A percentile compares a stretch with the other conserved stretches of the same genome.
Evolutionary conservation across 2,888 invertebrate species (phyloP).

Genomic region (Cataglyphis rosenhaueri): DNA sequence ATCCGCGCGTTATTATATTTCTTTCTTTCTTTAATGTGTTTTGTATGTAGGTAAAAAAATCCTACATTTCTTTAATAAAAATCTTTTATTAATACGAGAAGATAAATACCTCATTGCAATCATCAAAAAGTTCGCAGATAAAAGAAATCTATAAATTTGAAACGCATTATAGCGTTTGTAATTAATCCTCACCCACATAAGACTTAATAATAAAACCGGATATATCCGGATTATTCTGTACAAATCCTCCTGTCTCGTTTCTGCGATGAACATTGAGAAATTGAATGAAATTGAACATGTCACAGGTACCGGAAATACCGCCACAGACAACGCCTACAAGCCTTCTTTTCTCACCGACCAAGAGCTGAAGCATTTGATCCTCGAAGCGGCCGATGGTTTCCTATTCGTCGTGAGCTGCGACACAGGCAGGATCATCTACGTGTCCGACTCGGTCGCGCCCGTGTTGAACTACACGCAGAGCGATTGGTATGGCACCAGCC

Average conservation of each 20-base stretch:
- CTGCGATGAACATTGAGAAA: background rate
- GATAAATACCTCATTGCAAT: background rate
- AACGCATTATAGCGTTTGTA: background rate
- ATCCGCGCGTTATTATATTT: background rate
- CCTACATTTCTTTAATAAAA: background rate
- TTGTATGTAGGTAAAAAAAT: background rate
- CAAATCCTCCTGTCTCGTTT: background rate
- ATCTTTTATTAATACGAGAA: background rate
- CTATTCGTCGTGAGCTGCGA: constrained; percentile 98
- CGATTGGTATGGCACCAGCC: constrained; percentile 98
- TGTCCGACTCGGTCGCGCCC: constrained; percentile 99
- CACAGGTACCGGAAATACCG: constrained; percentile 97
- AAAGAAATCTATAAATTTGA: background rate
- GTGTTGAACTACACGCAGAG: constrained; percentile 98
- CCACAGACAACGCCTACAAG: constrained; percentile 98
- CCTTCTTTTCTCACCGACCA: constrained; percentile 99
- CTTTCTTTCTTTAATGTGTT: background rate
- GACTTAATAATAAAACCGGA: background rate
- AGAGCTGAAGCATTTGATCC: constrained; percentile 98
- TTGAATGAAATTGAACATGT: constrained; percentile 50
- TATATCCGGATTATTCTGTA: background rate
- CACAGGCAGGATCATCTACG: constrained; percentile 98
- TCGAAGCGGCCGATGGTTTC: constrained; percentile 99
- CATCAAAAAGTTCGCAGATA: background rate
- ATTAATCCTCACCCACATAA: background rate